Percentiles rank a stretch among this genome's conserved stretches.
Conservation (phyloP, 2,888 invertebrate genomes). For the Napeogenes sylphis region DNA sequence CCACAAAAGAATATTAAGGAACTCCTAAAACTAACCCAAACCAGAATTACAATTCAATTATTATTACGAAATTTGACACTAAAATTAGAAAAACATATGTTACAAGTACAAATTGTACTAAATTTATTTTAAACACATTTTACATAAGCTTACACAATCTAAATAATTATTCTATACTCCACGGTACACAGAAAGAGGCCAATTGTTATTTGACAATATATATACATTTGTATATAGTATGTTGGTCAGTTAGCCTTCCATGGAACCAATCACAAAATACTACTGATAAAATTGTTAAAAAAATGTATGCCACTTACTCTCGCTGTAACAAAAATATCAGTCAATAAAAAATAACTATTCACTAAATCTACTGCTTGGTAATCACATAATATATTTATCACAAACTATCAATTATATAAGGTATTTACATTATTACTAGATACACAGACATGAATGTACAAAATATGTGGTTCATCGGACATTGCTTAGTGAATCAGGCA, state of each 20-base stretch:
- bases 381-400: conserved; percentile 5
- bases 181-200: not conserved
- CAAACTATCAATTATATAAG: not conserved
- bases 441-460: not conserved
- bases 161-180: not conserved
- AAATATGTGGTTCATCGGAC: not conserved
- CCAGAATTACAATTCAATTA: not conserved
- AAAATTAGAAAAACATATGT: not conserved
- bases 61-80: not conserved
- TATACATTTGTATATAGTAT: too few species aligned
- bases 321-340: conserved; percentile 2
- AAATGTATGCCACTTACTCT: too few species aligned
- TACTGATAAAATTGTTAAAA: too few species aligned
- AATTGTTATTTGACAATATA: too few species aligned
- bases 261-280: too few species aligned
- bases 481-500: not conserved
- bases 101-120: conserved; percentile 1
- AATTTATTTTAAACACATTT: not conserved
- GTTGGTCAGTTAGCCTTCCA: too few species aligned
- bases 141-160: conserved; percentile 1
- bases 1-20: not conserved
- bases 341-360: conserved; percentile 2
- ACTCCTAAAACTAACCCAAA: not conserved
- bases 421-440: not conserved
- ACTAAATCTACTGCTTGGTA: conserved; percentile 4